Conservation (phyloP, 2,113 vertebrate species). For the Okapia johnstoni region DNA sequence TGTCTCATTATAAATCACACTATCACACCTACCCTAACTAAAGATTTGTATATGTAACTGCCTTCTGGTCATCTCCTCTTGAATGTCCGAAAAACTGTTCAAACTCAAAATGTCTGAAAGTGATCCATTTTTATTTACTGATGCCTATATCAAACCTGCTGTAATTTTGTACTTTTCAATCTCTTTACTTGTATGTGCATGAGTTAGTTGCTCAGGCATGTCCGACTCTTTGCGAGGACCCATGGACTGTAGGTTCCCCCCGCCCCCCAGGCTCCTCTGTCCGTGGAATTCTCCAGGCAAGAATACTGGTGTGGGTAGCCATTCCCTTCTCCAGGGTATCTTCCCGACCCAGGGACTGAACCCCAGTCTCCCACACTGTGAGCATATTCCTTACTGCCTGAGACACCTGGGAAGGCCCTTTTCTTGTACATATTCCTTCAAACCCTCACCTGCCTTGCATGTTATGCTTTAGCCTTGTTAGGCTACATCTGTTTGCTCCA, state of each 20-base stretch:
- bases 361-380: background rate
- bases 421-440: background rate
- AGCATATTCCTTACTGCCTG: background rate
- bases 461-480: background rate
- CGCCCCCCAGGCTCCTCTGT: background rate
- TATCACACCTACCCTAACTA: background rate
- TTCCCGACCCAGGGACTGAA: background rate
- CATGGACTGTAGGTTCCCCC: background rate
- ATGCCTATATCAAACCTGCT: background rate
- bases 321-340: background rate
- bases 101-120: background rate
- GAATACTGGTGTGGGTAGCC: background rate
- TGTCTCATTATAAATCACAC: background rate
- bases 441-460: background rate
- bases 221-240: accelerated
- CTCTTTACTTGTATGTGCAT: background rate
- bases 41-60: background rate
- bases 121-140: background rate
- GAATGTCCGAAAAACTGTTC: background rate
- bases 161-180: background rate
- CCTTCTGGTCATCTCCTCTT: background rate
- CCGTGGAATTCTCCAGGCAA: background rate
- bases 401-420: background rate
- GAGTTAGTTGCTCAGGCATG: background rate
- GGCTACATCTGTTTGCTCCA: background rate